These are phyloP conservation scores for Ataeniobius toweri DNA, from an alignment of 2,797 vertebrate species.

Conservation along the genomic window DNA sequence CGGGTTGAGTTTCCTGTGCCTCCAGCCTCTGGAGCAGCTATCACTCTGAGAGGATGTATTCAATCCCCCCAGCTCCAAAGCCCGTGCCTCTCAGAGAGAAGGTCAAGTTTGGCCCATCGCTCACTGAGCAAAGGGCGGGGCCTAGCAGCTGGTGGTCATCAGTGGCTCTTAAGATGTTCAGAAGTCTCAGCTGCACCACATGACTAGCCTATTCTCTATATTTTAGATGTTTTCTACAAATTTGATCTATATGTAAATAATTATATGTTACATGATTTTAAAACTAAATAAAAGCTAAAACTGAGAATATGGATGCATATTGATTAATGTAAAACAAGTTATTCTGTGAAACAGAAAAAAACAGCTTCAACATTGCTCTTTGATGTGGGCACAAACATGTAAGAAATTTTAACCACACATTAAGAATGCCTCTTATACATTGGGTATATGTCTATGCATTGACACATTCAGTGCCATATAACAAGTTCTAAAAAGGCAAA, in stretches of 20 bases:
- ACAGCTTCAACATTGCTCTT: conserved; percentile 14
- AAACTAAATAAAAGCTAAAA: neutral
- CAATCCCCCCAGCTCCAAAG: conserved; percentile 67
- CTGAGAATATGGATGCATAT: too few relatives aligned
- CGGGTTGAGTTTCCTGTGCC: conserved; percentile 77
- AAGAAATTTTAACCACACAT: conserved; percentile 59
- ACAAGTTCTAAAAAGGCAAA: conserved; percentile 73
- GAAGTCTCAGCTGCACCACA: conserved; percentile 29
- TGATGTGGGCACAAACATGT: conserved; percentile 35
- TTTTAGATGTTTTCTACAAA: conserved; percentile 15
- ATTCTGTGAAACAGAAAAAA: neutral
- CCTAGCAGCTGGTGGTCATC: conserved; percentile 77
- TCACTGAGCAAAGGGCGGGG: conserved; percentile 79
- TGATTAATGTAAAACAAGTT: neutral
- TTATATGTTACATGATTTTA: neutral
- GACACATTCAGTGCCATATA: conserved; percentile 67
- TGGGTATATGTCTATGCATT: conserved; percentile 58
- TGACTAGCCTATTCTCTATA: conserved; percentile 24
- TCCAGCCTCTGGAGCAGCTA: conserved; percentile 79
- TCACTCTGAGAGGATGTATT: conserved; percentile 83
- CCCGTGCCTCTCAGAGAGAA: conserved; percentile 67
- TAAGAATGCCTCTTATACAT: conserved; percentile 51
- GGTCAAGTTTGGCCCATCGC: conserved; percentile 86
- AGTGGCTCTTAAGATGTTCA: conserved; percentile 67
- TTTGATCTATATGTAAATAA: neutral